Conservation (phyloP, 1,140 invertebrate species). For the Pseudoatta argentina region DNA sequence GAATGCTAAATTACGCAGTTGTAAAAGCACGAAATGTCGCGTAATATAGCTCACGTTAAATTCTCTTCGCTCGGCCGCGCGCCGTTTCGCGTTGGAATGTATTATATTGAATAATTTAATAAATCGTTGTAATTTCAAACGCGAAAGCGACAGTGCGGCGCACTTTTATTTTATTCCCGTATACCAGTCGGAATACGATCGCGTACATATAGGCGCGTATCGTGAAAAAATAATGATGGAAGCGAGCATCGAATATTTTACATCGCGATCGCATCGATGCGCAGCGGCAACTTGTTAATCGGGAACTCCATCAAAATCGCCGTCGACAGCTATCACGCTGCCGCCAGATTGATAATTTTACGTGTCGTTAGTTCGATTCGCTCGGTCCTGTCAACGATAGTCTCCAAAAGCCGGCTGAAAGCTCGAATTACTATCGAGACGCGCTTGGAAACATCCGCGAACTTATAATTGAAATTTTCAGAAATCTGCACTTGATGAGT, state of each 20-base stretch:
- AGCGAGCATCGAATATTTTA: slow-evolving; percentile 46
- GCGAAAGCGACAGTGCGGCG: slow-evolving; percentile 46
- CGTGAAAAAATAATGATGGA: slow-evolving; percentile 52
- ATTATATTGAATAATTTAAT: slow-evolving; percentile 60
- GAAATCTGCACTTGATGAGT: not conserved
- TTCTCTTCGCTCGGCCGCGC: slow-evolving; percentile 30
- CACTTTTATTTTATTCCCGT: slow-evolving; percentile 43
- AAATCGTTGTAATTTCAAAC: slow-evolving; percentile 58
- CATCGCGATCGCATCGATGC: slow-evolving; percentile 42
- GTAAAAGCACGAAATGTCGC: slow-evolving; percentile 22
- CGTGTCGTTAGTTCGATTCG: slow-evolving; percentile 52
- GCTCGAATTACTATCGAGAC: slow-evolving; percentile 12
- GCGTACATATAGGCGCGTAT: not conserved
- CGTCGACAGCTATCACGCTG: slow-evolving; percentile 13
- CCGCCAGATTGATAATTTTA: slow-evolving; percentile 57
- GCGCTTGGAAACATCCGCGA: not conserved
- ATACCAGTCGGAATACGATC: not conserved
- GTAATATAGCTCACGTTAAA: slow-evolving; percentile 42
- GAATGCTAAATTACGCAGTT: slow-evolving; percentile 34
- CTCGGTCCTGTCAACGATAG: not conserved
- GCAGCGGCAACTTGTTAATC: slow-evolving; percentile 44
- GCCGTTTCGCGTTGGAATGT: slow-evolving; percentile 11
- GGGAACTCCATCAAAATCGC: slow-evolving; percentile 32
- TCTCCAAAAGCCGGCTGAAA: slow-evolving; percentile 18
- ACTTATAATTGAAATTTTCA: not conserved